phyloP scores from a whole-genome alignment of 1,140 invertebrate genomes.

The Anastatus disparis region DNA sequence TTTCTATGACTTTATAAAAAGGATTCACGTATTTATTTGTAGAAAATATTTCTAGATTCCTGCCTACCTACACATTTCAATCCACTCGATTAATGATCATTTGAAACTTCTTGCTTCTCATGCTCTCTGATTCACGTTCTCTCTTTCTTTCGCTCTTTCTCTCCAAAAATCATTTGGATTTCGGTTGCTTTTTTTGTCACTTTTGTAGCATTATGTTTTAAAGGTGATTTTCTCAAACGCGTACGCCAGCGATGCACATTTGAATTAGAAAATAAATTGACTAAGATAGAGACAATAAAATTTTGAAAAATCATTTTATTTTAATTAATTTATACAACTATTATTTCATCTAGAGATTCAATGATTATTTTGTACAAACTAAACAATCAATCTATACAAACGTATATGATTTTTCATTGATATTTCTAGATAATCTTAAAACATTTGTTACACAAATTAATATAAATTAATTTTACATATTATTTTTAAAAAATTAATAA shows the following conservation, averaged over 20 bases:
- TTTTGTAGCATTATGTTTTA: constrained; percentile 21
- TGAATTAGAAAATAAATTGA: constrained; percentile 41
- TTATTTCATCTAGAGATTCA: background rate
- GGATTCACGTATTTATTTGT: constrained; percentile 50
- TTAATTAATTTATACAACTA: constrained; percentile 6
- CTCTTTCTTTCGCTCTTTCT: constrained; percentile 12
- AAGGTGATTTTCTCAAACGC: constrained; percentile 39
- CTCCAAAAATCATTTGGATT: constrained; percentile 41
- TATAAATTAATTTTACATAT: background rate
- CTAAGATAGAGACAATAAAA: constrained; percentile 35
- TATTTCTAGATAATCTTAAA: constrained; percentile 9
- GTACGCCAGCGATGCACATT: constrained; percentile 42
- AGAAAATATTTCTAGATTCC: constrained; percentile 58
- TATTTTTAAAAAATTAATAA: too few species aligned
- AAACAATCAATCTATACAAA: constrained; percentile 2
- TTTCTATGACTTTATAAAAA: constrained; percentile 51
- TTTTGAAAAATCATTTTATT: constrained; percentile 40
- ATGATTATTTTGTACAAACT: constrained; percentile 16
- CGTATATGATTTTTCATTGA: background rate
- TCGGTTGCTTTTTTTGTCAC: constrained; percentile 34
- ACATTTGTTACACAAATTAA: constrained; percentile 2
- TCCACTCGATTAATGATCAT: constrained; percentile 28
- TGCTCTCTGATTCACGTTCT: constrained; percentile 1
- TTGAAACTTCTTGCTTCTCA: too few species aligned
- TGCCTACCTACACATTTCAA: constrained; percentile 47